Conservation (phyloP, 1,140 invertebrate species). For the Drosophila obscura region DNA sequence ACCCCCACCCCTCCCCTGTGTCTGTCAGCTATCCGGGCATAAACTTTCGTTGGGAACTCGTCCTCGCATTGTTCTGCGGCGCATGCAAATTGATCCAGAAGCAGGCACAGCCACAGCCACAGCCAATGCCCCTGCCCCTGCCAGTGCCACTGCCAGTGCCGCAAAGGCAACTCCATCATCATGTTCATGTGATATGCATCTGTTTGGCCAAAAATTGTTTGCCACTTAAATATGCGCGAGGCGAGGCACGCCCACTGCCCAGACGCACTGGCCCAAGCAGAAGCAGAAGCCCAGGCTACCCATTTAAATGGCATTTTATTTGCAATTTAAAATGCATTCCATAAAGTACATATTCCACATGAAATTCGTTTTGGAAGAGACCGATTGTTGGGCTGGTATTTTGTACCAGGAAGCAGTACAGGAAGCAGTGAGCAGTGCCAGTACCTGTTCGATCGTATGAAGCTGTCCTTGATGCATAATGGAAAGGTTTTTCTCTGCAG, state of each 20-base stretch:
- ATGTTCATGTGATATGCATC: constrained; percentile 74
- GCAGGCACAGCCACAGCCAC: not conserved
- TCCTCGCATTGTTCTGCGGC: constrained; percentile 67
- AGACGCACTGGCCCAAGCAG: not conserved
- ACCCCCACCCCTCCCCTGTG: constrained; percentile 11
- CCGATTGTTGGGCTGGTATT: too few species aligned
- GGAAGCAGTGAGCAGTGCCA: too few species aligned
- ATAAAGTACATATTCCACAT: too few species aligned
- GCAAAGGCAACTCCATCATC: constrained; percentile 40
- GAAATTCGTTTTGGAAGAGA: too few species aligned
- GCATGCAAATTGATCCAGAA: constrained; percentile 64
- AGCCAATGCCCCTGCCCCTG: not conserved
- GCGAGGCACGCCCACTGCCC: not conserved
- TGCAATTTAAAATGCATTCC: too few species aligned
- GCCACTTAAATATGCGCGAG: constrained; percentile 49
- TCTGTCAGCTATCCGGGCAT: constrained; percentile 41
- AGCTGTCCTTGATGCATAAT: too few species aligned
- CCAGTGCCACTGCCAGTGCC: constrained; percentile 6
- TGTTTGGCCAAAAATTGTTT: constrained; percentile 58
- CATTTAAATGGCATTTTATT: constrained; percentile 10
- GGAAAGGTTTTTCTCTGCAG: too few species aligned
- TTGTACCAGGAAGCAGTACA: too few species aligned
- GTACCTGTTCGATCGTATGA: too few species aligned
- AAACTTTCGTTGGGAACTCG: constrained; percentile 55
- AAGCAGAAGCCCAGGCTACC: not conserved